Evolutionary conservation across 2,888 invertebrate genomes (phyloP), one percentile per base, ranked within the genome.

Genomic region (Drosophila anceps): DNA sequence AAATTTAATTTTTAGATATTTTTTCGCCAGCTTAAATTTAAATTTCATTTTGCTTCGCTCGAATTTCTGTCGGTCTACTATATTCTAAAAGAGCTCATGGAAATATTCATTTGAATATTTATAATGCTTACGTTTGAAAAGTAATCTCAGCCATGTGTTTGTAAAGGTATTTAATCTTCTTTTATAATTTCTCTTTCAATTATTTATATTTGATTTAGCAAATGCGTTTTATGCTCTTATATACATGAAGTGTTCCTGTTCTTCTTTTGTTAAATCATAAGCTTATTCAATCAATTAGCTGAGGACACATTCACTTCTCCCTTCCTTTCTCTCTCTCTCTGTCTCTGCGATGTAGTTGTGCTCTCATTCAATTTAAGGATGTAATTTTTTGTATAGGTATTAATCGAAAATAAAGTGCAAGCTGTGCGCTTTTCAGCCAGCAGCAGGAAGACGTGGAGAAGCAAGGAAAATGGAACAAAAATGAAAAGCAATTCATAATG

Each of bases 401-500:
- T 59, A 37, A 67, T 58, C 39, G 58, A 58, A 48, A 31, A 44
- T 13, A 53, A 67, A 73, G 27, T 61, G 55, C 46, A 48, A 53
- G 29, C 9, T 35, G 31, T 31, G 35, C n/a, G 33, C 44, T 57
- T 39, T 57, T 51, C 53, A 48, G 13, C 2, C 15, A 37, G 29
- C 18, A 53, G 37, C 35, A 20, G 2, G n/a, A 35, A 35, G 4
- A n/a, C 50, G 12, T 24, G n/a, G 13, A 0, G 24, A 13, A 44
- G 3, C 54, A 48, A 35, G 37, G 10, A 50, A 60, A 10, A 24
- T 7, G 13, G 9, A 48, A 59, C 10, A 29, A 20, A 43, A 59
- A 41, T 13, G 54, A 61, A 64, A 65, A 59, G 13, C 64, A 59
- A 46, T 66, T 68, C 44, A 57, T 72, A 76, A 63, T 66, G 60